Base-by-base conservation (phyloP, 2,888 invertebrate genomes). In the Clostera curtula region DNA sequence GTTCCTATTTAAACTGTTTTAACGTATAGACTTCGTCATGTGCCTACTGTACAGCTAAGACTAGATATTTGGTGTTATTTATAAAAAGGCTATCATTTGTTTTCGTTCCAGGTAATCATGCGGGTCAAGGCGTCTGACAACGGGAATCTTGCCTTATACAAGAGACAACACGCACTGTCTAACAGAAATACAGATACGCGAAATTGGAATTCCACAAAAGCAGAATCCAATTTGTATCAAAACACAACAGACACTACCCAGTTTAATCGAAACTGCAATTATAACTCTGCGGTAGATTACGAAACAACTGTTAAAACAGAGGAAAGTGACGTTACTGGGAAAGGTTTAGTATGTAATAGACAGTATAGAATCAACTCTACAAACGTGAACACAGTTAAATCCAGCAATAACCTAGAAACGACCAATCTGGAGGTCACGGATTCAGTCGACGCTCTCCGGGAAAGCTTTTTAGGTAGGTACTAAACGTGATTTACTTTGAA, bases 101-200 rank as follows among this genome's bases (percentile, higher is more conserved):
- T 28, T 30, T 40, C 37, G 43, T 68, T 69, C 13, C 73, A 82
- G 82, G 54, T 62, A 68, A 73, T 42, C 57, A 82, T 82, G 82
- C 73, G 58, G 66, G 69, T 79, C 56, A 58, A 61, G 49, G 51
- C 43, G 32, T 46, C 36, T 58, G 71, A 75, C 36, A 80, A 80
- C 49, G 79, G 80, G 38, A 79, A 79, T 55, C 42, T 71, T 34
- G 48, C 55, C 27, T 36, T 57, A 26, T 49, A 56, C 28, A 56
- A 58, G 29, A 44, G 43, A 26, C 56, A 55, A 45, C 56, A 56
- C 33, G 40, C 50, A 31, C 34, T 45, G 24, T 56, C 58, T 25
- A 56, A 51, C 35, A 51, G 47, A 43, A 61, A 58, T 40, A 34
- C 52, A 12, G 49, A 53, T 32, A 57, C 35, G 16, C 31, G 55